Evolutionary conservation across 2,888 invertebrate species (phyloP).

Genomic region (Amphipoea lucens): DNA sequence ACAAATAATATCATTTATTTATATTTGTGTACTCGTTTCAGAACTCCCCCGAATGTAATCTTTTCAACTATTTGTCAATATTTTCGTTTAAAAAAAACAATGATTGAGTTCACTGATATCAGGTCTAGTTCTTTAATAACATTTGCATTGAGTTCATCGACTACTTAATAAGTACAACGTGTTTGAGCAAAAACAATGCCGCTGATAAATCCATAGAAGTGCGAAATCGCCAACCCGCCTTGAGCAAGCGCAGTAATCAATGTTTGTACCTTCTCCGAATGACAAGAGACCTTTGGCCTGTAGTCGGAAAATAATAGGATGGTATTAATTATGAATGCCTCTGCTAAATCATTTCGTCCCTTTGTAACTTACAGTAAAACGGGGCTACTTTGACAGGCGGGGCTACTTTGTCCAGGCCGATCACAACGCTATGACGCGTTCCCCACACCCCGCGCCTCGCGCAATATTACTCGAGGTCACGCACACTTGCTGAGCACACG

Average conservation of each 20-base stretch:
- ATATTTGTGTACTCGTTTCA: background rate
- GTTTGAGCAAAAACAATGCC: background rate
- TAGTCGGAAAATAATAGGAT: background rate
- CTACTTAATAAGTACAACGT: background rate
- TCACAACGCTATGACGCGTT: too few relatives aligned
- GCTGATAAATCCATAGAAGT: background rate
- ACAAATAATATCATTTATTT: background rate
- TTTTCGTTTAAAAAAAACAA: conserved; percentile 5
- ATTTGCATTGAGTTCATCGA: conserved; percentile 22
- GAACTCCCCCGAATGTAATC: background rate
- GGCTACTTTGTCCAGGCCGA: too few relatives aligned
- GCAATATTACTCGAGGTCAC: too few relatives aligned
- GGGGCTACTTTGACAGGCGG: too few relatives aligned
- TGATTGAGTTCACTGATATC: conserved; percentile 8
- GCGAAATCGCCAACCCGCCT: too few relatives aligned
- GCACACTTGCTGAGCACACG: too few relatives aligned
- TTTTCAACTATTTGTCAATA: background rate
- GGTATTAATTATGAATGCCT: background rate
- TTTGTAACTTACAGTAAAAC: conserved; percentile 10
- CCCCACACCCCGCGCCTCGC: too few relatives aligned
- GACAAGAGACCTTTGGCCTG: background rate
- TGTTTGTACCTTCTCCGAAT: background rate
- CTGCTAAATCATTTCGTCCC: conserved; percentile 13
- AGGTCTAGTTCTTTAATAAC: conserved; percentile 17
- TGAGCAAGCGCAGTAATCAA: background rate